Base-by-base conservation (phyloP, 2,888 invertebrate species). In the Protonemura montana region DNA sequence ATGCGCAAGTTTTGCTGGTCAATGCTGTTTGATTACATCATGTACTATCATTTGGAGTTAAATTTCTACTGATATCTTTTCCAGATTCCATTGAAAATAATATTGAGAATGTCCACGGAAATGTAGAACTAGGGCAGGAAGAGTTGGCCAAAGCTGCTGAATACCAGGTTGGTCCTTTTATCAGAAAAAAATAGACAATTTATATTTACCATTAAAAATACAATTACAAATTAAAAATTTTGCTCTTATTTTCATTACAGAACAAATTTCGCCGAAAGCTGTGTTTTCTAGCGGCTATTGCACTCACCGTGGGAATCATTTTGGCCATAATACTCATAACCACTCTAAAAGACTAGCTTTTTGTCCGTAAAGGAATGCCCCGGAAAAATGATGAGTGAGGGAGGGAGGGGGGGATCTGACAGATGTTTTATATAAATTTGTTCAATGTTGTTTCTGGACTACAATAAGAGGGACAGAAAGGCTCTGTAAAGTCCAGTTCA, bases 71-170 rank as follows among this genome's bases (percentile, higher is more conserved):
- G 76, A 25, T 25, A 0, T 26, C 29, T 86, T 88, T 84, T 92
- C 28, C 91, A 98, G 98, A 97, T 91, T 94, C 95, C 6, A 97
- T 98, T 89, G 97, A 97, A 91, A 95, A 94, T 89, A 95, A 95
- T 91, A 95, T 98, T 89, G 97, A 97, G 89, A 93, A 94, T 87
- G 94, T 96, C 0, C 93, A 94, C 85, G 94, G 94, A 0, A 94
- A 95, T 89, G 96, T 98, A 3, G 97, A 97, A 90, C 92, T 94
- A n/a, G 98, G 97, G 0, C 93, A 94, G 6, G 94, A 94, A 88
- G 95, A 98, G 89, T 91, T 98, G 78, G 92, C 94, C n/a, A 97
- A 97, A 91, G 98, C 97, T 26, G 94, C 95, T 42, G 93, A 94
- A 89, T 95, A 97, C 92, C 96, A 97, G 91, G 95, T 95, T 91